Conservation (phyloP, 2,888 invertebrate genomes). For the Erebia ligea region DNA sequence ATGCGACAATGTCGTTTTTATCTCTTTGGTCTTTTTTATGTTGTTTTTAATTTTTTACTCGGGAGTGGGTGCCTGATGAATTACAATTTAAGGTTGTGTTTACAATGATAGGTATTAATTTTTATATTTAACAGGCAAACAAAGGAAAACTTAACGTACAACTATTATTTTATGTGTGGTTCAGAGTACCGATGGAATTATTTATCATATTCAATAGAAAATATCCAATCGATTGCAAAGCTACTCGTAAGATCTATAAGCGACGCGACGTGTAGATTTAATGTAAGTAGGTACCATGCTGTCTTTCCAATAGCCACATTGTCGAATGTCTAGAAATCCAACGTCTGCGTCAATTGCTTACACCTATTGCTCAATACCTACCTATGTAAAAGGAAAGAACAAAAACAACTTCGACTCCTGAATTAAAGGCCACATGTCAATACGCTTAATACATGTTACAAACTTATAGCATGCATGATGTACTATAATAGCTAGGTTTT, state of each 20-base stretch:
- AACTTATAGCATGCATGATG: not conserved
- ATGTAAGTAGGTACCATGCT: not conserved
- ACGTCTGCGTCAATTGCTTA: not conserved
- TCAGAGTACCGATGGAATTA: not conserved
- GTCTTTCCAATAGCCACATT: not conserved
- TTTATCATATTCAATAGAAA: not conserved
- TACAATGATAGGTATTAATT: slow-evolving; percentile 37
- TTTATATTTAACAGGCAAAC: slow-evolving; percentile 14
- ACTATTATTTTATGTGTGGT: not conserved
- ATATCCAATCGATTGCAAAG: not conserved
- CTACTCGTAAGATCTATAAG: not conserved
- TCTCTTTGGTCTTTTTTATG: slow-evolving; percentile 67
- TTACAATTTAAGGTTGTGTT: slow-evolving; percentile 46
- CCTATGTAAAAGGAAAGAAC: not conserved
- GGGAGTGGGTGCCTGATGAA: slow-evolving; percentile 49
- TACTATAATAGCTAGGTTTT: not conserved
- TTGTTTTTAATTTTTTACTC: slow-evolving; percentile 47
- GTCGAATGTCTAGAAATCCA: not conserved
- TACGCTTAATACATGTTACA: not conserved
- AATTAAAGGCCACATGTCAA: not conserved
- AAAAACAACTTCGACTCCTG: not conserved
- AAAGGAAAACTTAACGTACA: not conserved
- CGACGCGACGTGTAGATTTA: not conserved
- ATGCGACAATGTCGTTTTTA: slow-evolving; percentile 79
- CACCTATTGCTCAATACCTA: not conserved